Evolutionary conservation across 2,888 invertebrate genomes (phyloP), one percentile per base, ranked within the genome.

Genomic region (Notocelia uddmanniana): DNA sequence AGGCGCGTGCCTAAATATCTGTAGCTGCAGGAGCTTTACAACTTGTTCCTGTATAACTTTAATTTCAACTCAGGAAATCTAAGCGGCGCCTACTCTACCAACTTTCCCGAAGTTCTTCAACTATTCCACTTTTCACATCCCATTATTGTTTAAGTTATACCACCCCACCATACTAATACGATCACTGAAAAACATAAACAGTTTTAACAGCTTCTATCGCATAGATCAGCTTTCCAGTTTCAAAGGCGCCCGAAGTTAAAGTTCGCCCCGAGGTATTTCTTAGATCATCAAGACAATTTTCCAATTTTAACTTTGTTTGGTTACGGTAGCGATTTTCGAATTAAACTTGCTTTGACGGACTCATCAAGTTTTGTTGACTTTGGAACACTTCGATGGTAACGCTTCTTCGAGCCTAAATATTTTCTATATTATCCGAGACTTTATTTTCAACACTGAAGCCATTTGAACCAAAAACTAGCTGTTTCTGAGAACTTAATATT

Each of bases 241-340:
- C 91, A 91, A 92, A 90, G 91, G 89, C 59, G 87, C 83, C 83
- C 79, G 75, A 88, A 88, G 84, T 87, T 83, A 80, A 88, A 89
- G 84, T 89, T 88, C 76, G 88, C 90, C 89, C 77, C 80, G 78
- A 89, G 92, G 89, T 87, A 89, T 90, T 88, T 87, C 89, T 88
- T 86, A 87, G 89, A 86, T 90, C 89, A 88, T 89, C 90, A 90
- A 86, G 87, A 85, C 85, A 85, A 87, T 85, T 91, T 92, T 89
- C 90, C 86, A 91, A 92, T 92, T 92, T 92, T 86, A 92, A 91
- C 89, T 91, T 92, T 84, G 79, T 81, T 84, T 84, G 85, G 84
- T 84, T 84, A 84, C 81, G 82, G 83, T 83, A 85, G 86, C 85
- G 87, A 91, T 91, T 91, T 89, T 80, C 81, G 85, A 89, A 90